Evolutionary conservation across 2,888 invertebrate genomes (phyloP).

Genomic region (Acrobasis suavella): DNA sequence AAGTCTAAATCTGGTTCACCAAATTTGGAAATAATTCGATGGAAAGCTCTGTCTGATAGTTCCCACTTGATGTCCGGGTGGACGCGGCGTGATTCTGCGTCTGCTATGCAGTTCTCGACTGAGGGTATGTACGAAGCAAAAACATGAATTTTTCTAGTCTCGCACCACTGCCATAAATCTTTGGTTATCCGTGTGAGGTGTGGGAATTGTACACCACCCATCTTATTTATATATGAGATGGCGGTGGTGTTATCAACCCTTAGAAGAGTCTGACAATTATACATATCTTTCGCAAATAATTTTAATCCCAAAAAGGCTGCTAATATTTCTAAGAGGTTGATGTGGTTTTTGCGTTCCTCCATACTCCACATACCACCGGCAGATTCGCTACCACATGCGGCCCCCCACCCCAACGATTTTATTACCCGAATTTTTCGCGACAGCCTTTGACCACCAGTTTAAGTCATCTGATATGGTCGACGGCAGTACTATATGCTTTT

Average conservation of each 20-base stretch:
- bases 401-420: constrained; percentile 20
- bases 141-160: constrained; percentile 22
- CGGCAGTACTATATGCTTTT: neutral
- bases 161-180: constrained; percentile 30
- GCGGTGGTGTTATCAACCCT: neutral
- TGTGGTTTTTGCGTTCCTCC: neutral
- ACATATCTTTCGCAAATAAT: neutral
- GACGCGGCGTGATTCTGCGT: too few species aligned
- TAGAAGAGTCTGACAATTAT: too few species aligned
- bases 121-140: constrained; percentile 24
- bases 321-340: neutral
- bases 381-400: constrained; percentile 4
- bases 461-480: neutral
- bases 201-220: constrained; percentile 1
- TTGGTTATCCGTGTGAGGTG: constrained; percentile 24
- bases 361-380: neutral
- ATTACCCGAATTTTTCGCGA: too few species aligned
- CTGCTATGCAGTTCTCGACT: constrained; percentile 9
- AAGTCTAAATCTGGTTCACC: too few species aligned
- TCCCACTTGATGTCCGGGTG: too few species aligned
- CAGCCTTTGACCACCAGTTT: neutral
- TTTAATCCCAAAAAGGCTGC: neutral
- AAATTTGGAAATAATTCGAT: too few species aligned
- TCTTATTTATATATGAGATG: neutral
- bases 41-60: too few species aligned